Evolutionary conservation across 2,888 invertebrate species (phyloP).

Genomic region (Selenia dentaria): DNA sequence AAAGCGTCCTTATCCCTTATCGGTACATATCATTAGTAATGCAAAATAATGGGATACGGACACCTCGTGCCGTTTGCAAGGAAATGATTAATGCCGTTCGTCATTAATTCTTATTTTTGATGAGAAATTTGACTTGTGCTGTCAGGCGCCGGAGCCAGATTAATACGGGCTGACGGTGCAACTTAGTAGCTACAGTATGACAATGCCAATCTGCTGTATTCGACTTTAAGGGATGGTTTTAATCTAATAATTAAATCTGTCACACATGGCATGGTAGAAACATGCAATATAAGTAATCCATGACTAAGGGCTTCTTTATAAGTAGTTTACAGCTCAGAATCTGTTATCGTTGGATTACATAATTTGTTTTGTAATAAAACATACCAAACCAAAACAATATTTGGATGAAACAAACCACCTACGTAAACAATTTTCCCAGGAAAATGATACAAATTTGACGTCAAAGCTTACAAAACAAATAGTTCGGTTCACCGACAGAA

Average conservation of each 20-base stretch:
- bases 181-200: conserved; percentile 61
- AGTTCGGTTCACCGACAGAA: conserved; percentile 68
- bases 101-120: conserved; percentile 85
- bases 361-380: too few species aligned
- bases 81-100: conserved; percentile 81
- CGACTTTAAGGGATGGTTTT: conserved; percentile 22
- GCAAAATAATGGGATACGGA: conserved; percentile 84
- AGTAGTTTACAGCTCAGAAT: too few species aligned
- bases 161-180: conserved; percentile 82
- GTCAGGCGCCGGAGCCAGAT: conserved; percentile 81
- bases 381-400: too few species aligned
- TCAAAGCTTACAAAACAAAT: conserved; percentile 71
- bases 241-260: conserved; percentile 1
- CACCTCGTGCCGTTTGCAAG: conserved; percentile 83
- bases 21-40: conserved; percentile 84
- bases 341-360: too few species aligned
- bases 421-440: conserved; percentile 23
- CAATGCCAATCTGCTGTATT: conserved; percentile 45
- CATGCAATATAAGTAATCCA: too few species aligned
- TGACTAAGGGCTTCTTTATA: too few species aligned
- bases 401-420: conserved; percentile 26
- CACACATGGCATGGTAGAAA: too few species aligned
- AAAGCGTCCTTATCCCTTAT: conserved; percentile 66
- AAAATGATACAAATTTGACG: conserved; percentile 39
- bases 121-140: conserved; percentile 84